A percentile compares a stretch with the other conserved stretches of the same genome.
phyloP scores from a whole-genome alignment of 2,888 invertebrate species.

The Calameuta filiformis region DNA sequence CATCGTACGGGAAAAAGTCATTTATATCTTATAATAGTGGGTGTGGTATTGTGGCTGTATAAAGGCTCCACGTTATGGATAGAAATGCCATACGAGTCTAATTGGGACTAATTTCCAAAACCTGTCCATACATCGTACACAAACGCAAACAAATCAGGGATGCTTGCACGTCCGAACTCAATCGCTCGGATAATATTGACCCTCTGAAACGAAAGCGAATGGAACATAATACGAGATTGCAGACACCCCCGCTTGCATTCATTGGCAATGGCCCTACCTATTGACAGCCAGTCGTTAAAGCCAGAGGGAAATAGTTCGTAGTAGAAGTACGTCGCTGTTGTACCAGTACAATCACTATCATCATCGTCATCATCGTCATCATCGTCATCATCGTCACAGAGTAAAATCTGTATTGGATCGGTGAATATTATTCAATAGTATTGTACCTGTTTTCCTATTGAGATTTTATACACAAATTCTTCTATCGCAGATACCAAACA shows the following conservation, averaged over 20 bases:
- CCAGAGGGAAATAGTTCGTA: background rate
- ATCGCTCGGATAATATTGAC: conserved; percentile 60
- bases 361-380: background rate
- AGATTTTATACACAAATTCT: background rate
- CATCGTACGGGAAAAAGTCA: background rate
- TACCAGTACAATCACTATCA: background rate
- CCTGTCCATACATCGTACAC: conserved; percentile 45
- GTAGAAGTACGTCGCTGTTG: background rate
- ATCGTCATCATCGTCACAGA: background rate
- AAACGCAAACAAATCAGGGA: conserved; percentile 59
- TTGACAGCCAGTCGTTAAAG: conserved; percentile 5
- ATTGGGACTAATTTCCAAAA: conserved; percentile 61
- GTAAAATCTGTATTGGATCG: background rate
- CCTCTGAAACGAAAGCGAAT: conserved; percentile 39
- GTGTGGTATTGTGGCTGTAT: background rate
- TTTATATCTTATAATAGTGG: background rate
- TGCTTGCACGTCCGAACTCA: conserved; percentile 42
- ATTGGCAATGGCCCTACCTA: conserved; percentile 25
- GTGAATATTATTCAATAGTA: background rate
- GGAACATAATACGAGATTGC: conserved; percentile 53
- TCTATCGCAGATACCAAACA: background rate
- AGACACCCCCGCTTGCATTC: conserved; percentile 51
- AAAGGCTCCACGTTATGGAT: background rate
- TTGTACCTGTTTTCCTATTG: background rate
- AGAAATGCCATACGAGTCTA: conserved; percentile 41